Conservation (phyloP, 2,888 invertebrate species). For the Chouioia cunea region DNA sequence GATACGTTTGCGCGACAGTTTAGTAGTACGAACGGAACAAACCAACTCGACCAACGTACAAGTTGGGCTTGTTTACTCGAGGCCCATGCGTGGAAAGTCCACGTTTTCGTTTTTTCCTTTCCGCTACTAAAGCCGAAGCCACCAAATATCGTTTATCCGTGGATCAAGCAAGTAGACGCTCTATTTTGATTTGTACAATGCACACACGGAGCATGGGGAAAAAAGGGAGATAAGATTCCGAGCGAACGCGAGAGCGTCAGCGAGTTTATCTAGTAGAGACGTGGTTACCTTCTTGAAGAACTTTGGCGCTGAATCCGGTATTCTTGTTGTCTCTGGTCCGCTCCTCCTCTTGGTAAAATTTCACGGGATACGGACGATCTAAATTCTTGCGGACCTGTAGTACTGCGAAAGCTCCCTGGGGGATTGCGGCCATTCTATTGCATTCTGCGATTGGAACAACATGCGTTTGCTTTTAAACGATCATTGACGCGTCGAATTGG, state of each 20-base stretch:
- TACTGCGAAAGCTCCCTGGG: conserved; percentile 82
- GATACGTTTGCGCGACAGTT: too few species aligned
- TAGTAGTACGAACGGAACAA: too few species aligned
- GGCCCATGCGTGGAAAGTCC: too few species aligned
- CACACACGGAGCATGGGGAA: too few species aligned
- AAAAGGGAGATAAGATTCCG: conserved; percentile 1
- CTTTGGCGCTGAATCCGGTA: conserved; percentile 33
- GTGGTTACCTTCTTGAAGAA: conserved; percentile 43
- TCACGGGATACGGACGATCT: conserved; percentile 62
- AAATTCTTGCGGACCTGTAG: conserved; percentile 77
- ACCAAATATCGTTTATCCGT: too few species aligned
- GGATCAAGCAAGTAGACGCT: too few species aligned
- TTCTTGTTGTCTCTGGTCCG: conserved; percentile 61
- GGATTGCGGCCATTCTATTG: conserved; percentile 79
- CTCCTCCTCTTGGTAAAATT: conserved; percentile 71
- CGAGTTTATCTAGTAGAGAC: conserved; percentile 33
- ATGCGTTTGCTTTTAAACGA: too few species aligned
- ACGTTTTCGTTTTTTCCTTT: too few species aligned
- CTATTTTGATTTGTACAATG: conserved; percentile 2
- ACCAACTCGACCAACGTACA: too few species aligned
- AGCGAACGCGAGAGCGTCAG: neutral
- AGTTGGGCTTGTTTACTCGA: too few species aligned
- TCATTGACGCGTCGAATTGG: too few species aligned
- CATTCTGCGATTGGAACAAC: conserved; percentile 53
- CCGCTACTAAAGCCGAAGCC: too few species aligned